phyloP scores from a whole-genome alignment of 1,140 invertebrate genomes.

The Thaumetopoea pityocampa region DNA sequence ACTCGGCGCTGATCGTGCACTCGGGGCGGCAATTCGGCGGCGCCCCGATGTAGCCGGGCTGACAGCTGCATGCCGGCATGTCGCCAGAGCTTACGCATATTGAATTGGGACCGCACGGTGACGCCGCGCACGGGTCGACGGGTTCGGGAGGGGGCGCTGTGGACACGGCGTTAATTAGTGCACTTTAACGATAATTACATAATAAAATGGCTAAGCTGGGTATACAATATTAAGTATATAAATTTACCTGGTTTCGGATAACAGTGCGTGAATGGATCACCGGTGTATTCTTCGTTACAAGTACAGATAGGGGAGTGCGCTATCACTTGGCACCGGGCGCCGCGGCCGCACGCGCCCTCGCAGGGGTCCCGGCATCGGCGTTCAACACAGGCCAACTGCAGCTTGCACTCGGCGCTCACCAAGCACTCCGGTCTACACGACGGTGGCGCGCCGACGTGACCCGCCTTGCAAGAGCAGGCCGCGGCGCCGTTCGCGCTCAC shows the following conservation, averaged over 20 bases:
- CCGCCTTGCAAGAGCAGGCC: slow-evolving; percentile 81
- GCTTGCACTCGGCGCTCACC: slow-evolving; percentile 81
- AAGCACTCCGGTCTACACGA: slow-evolving; percentile 84
- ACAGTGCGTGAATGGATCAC: slow-evolving; percentile 88
- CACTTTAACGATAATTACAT: slow-evolving; percentile 13
- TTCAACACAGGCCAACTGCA: slow-evolving; percentile 79
- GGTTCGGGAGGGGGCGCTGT: slow-evolving; percentile 35
- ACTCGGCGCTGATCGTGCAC: slow-evolving; percentile 85
- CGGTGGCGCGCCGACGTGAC: slow-evolving; percentile 83
- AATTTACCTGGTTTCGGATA: slow-evolving; percentile 73
- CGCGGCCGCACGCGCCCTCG: slow-evolving; percentile 85
- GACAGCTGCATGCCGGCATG: slow-evolving; percentile 86
- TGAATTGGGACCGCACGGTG: slow-evolving; percentile 89
- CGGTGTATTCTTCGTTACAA: slow-evolving; percentile 85
- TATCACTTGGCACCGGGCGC: slow-evolving; percentile 87
- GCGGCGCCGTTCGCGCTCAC: slow-evolving; percentile 80
- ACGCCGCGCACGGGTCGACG: slow-evolving; percentile 81
- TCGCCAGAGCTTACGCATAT: slow-evolving; percentile 82
- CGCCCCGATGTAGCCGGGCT: slow-evolving; percentile 84
- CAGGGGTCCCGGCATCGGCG: slow-evolving; percentile 82
- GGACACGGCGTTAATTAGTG: no score
- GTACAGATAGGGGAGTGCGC: slow-evolving; percentile 89
- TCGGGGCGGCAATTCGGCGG: slow-evolving; percentile 89
- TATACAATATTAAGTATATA: slow-evolving; percentile 1
- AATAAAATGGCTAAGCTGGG: neutral